These are phyloP conservation scores for Danaus plexippus DNA, from an alignment of 1,140 invertebrate genomes.

Conservation along the genomic window DNA sequence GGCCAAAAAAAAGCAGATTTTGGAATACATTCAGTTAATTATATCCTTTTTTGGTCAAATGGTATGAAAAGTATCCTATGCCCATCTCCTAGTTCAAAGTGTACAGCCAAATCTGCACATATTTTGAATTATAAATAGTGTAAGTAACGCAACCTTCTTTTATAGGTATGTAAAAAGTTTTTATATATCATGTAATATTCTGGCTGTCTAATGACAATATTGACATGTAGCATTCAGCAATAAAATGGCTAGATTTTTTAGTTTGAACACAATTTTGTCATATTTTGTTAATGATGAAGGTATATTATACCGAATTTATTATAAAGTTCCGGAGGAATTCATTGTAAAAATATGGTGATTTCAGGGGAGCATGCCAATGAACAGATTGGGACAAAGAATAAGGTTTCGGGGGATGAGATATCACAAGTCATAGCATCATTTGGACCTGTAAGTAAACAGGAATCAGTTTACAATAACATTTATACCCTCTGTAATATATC, in stretches of 20 bases:
- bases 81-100: too few relatives aligned
- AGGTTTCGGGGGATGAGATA: slow-evolving; percentile 58
- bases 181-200: too few relatives aligned
- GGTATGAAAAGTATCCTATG: too few relatives aligned
- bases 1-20: too few relatives aligned
- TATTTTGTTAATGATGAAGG: slow-evolving; percentile 33
- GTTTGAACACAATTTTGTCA: slow-evolving; percentile 35
- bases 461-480: too few relatives aligned
- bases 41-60: not conserved
- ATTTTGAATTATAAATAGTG: too few relatives aligned
- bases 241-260: slow-evolving; percentile 35
- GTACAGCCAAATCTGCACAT: too few relatives aligned
- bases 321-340: not conserved
- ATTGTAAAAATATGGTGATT: slow-evolving; percentile 9
- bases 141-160: too few relatives aligned
- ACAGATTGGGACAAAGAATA: slow-evolving; percentile 80
- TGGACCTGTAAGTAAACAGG: slow-evolving; percentile 47
- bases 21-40: not conserved
- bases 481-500: too few relatives aligned
- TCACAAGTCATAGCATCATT: slow-evolving; percentile 61
- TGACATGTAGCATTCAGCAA: not conserved
- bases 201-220: slow-evolving; percentile 2
- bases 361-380: slow-evolving; percentile 72
- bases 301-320: slow-evolving; percentile 8
- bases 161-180: too few relatives aligned